These are phyloP conservation scores for Platichthys stellatus DNA, from an alignment of 2,113 vertebrate genomes.

Conservation along the genomic window DNA sequence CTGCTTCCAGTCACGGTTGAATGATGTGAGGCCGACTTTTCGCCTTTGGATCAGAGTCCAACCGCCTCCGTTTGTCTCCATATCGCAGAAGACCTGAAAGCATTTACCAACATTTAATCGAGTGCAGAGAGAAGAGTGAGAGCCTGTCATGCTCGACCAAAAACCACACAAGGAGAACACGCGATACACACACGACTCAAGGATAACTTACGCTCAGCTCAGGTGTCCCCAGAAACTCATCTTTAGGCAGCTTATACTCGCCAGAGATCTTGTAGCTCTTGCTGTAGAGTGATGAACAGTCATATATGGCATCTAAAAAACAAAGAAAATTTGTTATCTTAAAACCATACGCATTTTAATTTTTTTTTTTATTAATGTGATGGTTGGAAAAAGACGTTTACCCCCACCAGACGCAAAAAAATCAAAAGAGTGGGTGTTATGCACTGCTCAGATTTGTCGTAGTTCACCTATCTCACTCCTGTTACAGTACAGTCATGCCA, in stretches of 20 bases:
- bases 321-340: conserved; percentile 24
- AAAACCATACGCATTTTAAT: conserved; percentile 47
- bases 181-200: neutral
- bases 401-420: neutral
- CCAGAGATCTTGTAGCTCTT: conserved; percentile 95
- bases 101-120: conserved; percentile 11
- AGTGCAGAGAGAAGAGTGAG: neutral
- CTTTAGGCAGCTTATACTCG: conserved; percentile 93
- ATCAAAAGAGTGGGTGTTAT: too few species aligned
- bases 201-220: conserved; percentile 87
- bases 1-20: conserved; percentile 94
- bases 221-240: conserved; percentile 92
- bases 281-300: conserved; percentile 93
- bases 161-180: neutral
- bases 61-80: conserved; percentile 93
- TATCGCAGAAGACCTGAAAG: conserved; percentile 93
- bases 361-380: neutral
- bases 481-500: conserved; percentile 30
- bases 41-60: conserved; percentile 97
- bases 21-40: conserved; percentile 91
- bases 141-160: neutral
- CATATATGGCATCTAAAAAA: conserved; percentile 91
- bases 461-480: neutral
- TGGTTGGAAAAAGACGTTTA: neutral
- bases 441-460: neutral